Base-by-base conservation (phyloP, 2,113 vertebrate genomes). In the Platichthys flesus region DNA sequence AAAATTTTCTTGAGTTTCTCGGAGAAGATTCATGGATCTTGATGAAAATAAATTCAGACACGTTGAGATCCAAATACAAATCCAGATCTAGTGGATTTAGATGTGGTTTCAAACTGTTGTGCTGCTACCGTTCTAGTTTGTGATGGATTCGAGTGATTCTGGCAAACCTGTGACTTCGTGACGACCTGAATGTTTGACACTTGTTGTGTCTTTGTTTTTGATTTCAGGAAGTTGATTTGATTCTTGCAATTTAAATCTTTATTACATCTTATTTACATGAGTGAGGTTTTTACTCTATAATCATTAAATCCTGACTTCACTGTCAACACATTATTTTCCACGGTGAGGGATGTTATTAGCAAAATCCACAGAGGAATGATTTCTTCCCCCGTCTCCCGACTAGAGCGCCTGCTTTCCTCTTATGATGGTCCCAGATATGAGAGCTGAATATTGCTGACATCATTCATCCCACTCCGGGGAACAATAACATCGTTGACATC, bases 361-460 rank as follows among this genome's bases (percentile, higher is more conserved):
- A 61, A 37, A 57, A 51, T 55, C 24, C 15, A 18, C 45, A 16
- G 51, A 52, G 16, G 9, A 55, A 66, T 35, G 24, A 65, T 68
- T 57, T 26, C 49, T 57, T 26, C 49, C n/a, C 12, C 28, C 1
- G 1, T 74, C 52, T 49, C 42, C 65, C 13, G 4, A 70, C 23
- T 35, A 51, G 4, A 52, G 9, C 23, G 35, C 35, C 58, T 79
- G 23, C 57, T 73, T 37, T 74, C 80, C 71, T 76, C 77, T 74
- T 82, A 20, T 68, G 62, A 73, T 76, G 18, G 74, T 82, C 63
- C 61, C 60, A 67, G 45, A 86, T 76, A 88, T 82, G 68, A 82
- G 86, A 74, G 74, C 63, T 73, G 62, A 71, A 86, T 87, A 87
- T 82, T 84, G 85, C 72, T 82, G 67, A 64, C 81, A 84, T 84